Evolutionary conservation across 2,888 invertebrate species (phyloP), one percentile per base, ranked within the genome.

Genomic region (Phyllotreta striolata): DNA sequence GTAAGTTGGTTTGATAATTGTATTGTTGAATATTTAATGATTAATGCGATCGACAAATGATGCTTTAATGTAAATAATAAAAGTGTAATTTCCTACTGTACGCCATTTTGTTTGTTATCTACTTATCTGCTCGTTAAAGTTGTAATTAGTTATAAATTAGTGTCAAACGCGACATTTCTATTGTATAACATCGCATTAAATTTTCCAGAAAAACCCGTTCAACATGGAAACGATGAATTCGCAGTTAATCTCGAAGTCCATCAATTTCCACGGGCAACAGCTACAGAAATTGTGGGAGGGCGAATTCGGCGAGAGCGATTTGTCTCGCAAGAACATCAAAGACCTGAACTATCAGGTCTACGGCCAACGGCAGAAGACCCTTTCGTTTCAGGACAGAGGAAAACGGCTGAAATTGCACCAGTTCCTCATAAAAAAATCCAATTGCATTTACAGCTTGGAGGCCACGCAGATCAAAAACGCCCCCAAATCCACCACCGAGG

Each of bases 221-320:
- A 58, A 54, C 9, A 84, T 84, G 85, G 85, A 84, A 77, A 78
- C 83, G 55, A 79, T 87, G 79, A 85, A 85, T 78, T 73, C 83
- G 67, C 84, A 85, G 62, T 80, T 86, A 66, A 85, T 94, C 79
- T 83, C 88, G 77, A 89, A 89, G 77, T 87, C 91, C 66, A 83
- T 94, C 73, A 91, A 92, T 83, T 94, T 90, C 80, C 94, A 94
- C 84, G 94, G 94, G 1, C 92, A 92, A 76, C 93, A 93, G 76
- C 83, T 94, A 71, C 92, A 92, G 82, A 94, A 93, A 83, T 87
- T 92, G 73, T 93, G 93, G 93, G 93, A 93, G 79, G 87, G 89
- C 35, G 93, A 93, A 78, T 87, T 91, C 75, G 92, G 92, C 63
- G 90, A 91, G 75, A 89, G 88, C 58, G 92, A 92, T 78, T 82